These are phyloP conservation scores for Drosophila stalkeri DNA, from an alignment of 2,888 invertebrate genomes.

Conservation along the genomic window DNA sequence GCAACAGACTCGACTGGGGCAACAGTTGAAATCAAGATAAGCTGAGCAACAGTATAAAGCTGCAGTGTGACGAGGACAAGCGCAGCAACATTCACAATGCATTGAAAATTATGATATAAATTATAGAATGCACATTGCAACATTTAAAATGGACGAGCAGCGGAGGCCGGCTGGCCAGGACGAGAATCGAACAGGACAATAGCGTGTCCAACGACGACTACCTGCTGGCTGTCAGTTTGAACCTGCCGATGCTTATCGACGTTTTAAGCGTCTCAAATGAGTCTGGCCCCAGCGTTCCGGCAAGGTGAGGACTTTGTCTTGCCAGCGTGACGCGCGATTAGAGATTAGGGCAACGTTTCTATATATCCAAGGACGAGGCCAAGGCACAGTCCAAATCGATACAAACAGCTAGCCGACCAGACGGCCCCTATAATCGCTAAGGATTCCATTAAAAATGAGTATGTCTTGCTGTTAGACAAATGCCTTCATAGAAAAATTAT, in stretches of 20 bases:
- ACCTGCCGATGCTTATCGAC: constrained; percentile 76
- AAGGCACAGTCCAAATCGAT: constrained; percentile 20
- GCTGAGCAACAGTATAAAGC: constrained; percentile 62
- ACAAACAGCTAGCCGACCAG: constrained; percentile 27
- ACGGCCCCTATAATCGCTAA: constrained; percentile 32
- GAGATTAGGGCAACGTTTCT: constrained; percentile 63
- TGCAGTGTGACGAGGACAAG: constrained; percentile 47
- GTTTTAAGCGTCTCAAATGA: constrained; percentile 73
- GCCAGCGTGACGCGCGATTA: constrained; percentile 76
- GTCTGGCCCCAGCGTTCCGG: constrained; percentile 50
- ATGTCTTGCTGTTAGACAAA: constrained; percentile 64
- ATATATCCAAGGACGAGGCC: constrained; percentile 43
- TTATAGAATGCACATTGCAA: constrained; percentile 78
- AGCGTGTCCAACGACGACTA: constrained; percentile 50
- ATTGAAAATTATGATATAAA: constrained; percentile 76
- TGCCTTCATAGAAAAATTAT: constrained; percentile 47
- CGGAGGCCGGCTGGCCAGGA: constrained; percentile 54
- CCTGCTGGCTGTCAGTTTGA: constrained; percentile 61
- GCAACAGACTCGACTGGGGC: constrained; percentile 16
- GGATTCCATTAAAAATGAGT: constrained; percentile 28
- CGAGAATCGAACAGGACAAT: constrained; percentile 69
- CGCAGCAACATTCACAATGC: constrained; percentile 44
- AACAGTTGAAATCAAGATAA: constrained; percentile 69
- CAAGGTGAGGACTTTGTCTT: constrained; percentile 52
- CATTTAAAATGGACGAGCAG: constrained; percentile 54